Percentiles rank a stretch among this genome's conserved stretches.
Evolutionary conservation across 2,888 invertebrate species (phyloP).

Genomic region (Agrilus biguttatus): DNA sequence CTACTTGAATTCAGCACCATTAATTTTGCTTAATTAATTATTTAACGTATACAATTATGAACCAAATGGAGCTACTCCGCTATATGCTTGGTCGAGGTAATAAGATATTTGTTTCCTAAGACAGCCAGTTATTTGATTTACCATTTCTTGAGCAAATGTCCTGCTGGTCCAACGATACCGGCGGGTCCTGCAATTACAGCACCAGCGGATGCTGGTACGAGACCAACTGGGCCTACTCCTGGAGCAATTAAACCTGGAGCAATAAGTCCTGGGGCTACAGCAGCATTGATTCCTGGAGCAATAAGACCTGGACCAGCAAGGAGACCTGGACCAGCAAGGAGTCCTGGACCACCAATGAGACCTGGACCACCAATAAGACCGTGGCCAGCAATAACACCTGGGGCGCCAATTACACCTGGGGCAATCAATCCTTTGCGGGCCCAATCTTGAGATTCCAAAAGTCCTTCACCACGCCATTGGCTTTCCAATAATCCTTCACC

Average conservation of each 20-base stretch:
- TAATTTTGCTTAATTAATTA: too few species aligned
- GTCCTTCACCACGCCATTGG: slow-evolving; percentile 3
- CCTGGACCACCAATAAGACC: slow-evolving; percentile 1
- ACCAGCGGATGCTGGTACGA: background rate
- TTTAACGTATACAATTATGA: too few species aligned
- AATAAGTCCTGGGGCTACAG: background rate
- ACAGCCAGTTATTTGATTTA: too few species aligned
- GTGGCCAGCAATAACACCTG: slow-evolving; percentile 8
- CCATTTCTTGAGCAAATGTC: too few species aligned
- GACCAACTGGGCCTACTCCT: background rate
- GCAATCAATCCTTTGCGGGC: slow-evolving; percentile 3
- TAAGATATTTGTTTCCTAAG: too few species aligned
- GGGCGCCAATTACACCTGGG: slow-evolving; percentile 1
- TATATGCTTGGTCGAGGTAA: too few species aligned
- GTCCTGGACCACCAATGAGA: too few species aligned
- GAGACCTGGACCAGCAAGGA: slow-evolving; percentile 4
- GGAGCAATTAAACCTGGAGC: background rate
- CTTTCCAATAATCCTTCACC: slow-evolving; percentile 10
- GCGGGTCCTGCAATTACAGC: slow-evolving; percentile 8
- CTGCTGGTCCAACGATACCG: slow-evolving; percentile 1
- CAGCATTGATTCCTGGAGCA: background rate
- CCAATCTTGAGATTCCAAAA: slow-evolving; percentile 1
- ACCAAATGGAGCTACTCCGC: too few species aligned
- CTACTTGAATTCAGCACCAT: too few species aligned
- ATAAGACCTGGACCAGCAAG: slow-evolving; percentile 6